Conservation (phyloP, 1,140 invertebrate genomes). For the Rhopalosiphum maidis region DNA sequence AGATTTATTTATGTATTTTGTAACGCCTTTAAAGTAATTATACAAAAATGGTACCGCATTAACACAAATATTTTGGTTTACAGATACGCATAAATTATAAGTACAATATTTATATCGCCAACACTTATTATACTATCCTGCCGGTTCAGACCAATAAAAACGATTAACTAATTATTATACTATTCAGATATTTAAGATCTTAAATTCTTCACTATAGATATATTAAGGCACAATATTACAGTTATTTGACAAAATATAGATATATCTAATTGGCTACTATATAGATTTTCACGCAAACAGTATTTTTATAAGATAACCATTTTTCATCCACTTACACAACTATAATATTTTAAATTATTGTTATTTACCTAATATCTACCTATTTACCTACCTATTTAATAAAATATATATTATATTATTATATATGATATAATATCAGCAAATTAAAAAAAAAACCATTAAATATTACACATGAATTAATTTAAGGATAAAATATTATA, state of each 20-base stretch:
- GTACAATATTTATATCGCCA: neutral
- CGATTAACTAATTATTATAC: neutral
- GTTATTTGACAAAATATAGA: neutral
- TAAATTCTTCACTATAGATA: neutral
- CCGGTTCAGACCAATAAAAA: neutral
- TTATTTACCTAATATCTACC: neutral
- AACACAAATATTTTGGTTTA: neutral
- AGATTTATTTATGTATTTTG: neutral
- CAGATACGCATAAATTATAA: neutral
- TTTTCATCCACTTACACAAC: neutral
- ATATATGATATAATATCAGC: neutral
- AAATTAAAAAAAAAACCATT: neutral
- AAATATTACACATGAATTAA: neutral
- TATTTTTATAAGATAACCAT: neutral
- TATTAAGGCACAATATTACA: neutral
- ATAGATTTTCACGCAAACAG: no score
- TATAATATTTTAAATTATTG: neutral
- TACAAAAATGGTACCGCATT: neutral
- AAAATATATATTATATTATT: neutral
- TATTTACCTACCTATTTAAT: no score
- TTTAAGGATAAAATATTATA: neutral
- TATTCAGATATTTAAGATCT: neutral
- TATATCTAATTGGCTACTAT: no score
- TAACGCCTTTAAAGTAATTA: neutral
- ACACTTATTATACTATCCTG: no score